Percentiles rank a stretch among this genome's conserved stretches.
These are phyloP conservation scores for Melanotus villosus DNA, from an alignment of 2,888 invertebrate species.

Conservation along the genomic window DNA sequence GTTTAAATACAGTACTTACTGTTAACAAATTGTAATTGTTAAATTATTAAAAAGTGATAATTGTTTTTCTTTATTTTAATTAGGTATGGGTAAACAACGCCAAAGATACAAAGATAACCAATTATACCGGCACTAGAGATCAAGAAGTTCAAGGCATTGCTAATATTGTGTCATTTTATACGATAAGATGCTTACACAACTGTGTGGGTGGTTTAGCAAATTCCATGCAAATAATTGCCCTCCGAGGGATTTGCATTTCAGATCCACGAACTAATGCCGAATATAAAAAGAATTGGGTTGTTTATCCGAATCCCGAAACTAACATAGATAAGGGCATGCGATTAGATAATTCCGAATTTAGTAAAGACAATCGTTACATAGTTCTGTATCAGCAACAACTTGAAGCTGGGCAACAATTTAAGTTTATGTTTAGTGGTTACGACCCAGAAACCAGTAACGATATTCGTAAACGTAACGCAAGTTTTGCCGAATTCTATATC, in stretches of 20 bases:
- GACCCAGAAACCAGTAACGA: background rate
- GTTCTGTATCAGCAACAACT: slow-evolving; percentile 1
- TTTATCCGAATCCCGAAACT: background rate
- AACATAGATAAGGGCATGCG: background rate
- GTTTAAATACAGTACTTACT: too few species aligned
- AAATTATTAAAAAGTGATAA: too few species aligned
- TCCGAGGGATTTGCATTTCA: background rate
- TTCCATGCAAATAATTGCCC: background rate
- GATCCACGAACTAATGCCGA: background rate
- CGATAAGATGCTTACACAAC: slow-evolving; percentile 1
- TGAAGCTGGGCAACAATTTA: background rate
- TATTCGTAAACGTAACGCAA: background rate
- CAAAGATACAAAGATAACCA: background rate
- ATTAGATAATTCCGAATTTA: slow-evolving; percentile 1
- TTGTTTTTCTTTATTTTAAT: too few species aligned
- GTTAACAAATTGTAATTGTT: too few species aligned
- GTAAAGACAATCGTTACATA: background rate
- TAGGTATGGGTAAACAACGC: slow-evolving; percentile 3
- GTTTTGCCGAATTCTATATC: background rate
- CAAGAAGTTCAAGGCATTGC: background rate
- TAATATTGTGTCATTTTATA: background rate
- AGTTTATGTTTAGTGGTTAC: slow-evolving; percentile 12
- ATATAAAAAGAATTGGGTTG: background rate
- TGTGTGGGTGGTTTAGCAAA: slow-evolving; percentile 12
- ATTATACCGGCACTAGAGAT: background rate